Conservation (phyloP, 2,888 invertebrate species). For the Nowickia ferox region DNA sequence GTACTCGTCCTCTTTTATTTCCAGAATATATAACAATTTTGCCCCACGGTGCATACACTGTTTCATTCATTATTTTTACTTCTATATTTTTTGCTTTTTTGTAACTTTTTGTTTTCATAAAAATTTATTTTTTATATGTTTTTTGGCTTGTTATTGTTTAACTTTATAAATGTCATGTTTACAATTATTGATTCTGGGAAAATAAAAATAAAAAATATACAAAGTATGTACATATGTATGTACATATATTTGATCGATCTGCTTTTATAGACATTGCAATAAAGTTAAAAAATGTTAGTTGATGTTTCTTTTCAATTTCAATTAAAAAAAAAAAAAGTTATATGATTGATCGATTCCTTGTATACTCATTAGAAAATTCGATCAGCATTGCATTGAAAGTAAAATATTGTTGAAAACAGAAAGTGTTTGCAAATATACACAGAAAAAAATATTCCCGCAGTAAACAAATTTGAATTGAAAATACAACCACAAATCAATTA, state of each 20-base stretch:
- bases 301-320: too few species aligned
- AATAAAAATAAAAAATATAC: conserved; percentile 19
- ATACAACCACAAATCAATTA: too few species aligned
- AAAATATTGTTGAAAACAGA: too few species aligned
- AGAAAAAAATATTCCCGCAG: too few species aligned
- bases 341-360: too few species aligned
- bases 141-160: conserved; percentile 10
- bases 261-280: neutral
- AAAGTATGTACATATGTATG: neutral
- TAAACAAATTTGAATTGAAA: too few species aligned
- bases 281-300: too few species aligned
- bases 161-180: conserved; percentile 61
- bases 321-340: too few species aligned
- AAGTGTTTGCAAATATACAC: too few species aligned
- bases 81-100: conserved; percentile 13
- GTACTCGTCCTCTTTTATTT: too few species aligned
- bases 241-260: neutral
- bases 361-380: too few species aligned
- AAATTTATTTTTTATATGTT: neutral
- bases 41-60: neutral
- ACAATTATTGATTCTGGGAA: conserved; percentile 29
- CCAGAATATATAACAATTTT: neutral
- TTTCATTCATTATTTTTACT: neutral
- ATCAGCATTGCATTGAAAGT: too few species aligned
- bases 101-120: neutral